These are phyloP conservation scores for Ericerus pela DNA, from an alignment of 1,140 invertebrate genomes.

Conservation along the genomic window DNA sequence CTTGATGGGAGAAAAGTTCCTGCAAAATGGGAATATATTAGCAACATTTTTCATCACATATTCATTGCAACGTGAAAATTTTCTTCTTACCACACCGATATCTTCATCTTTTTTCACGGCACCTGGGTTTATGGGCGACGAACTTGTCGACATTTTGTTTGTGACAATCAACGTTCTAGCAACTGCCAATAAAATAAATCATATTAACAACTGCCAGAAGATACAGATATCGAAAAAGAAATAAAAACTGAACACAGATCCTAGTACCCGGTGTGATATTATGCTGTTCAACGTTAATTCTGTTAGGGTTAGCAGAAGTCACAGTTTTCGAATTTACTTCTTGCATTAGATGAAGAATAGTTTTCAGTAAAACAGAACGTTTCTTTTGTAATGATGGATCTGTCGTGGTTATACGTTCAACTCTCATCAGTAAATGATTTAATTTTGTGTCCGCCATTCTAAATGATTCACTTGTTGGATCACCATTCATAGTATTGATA, in stretches of 20 bases:
- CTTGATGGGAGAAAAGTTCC: constrained; percentile 34
- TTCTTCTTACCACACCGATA: background rate
- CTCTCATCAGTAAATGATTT: constrained; percentile 16
- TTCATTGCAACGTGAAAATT: background rate
- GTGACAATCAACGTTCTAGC: background rate
- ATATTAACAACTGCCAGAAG: too few species aligned
- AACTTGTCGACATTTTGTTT: background rate
- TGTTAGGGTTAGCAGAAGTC: background rate
- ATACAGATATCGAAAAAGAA: too few species aligned
- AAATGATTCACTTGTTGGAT: constrained; percentile 12
- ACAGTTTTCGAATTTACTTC: constrained; percentile 14
- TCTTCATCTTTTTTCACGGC: background rate
- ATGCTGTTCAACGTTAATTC: too few species aligned
- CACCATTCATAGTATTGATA: constrained; percentile 12
- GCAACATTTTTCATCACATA: background rate
- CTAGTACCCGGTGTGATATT: too few species aligned
- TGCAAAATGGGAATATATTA: constrained; percentile 21
- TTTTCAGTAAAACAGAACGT: constrained; percentile 16
- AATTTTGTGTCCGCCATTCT: constrained; percentile 14
- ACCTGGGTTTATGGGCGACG: background rate
- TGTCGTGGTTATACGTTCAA: constrained; percentile 7
- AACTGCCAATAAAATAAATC: background rate
- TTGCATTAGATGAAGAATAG: constrained; percentile 14
- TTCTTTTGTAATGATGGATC: constrained; percentile 6
- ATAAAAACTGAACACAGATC: too few species aligned